Evolutionary conservation across 1,140 invertebrate genomes (phyloP).

Genomic region (Neodiprion fabricii): DNA sequence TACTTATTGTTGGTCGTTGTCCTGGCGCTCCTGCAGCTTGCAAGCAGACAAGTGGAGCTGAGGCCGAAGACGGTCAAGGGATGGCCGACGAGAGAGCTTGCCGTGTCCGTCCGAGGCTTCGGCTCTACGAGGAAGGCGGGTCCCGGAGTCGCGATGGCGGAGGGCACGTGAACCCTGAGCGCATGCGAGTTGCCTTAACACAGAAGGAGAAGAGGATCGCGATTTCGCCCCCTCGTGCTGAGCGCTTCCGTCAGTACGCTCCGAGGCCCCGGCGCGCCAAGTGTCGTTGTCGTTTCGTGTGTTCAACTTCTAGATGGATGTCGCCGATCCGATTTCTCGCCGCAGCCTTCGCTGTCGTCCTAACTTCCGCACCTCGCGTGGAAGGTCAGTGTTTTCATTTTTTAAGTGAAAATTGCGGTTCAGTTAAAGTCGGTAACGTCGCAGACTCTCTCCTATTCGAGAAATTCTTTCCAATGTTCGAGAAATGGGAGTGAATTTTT

Average conservation of each 20-base stretch:
- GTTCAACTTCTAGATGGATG: slow-evolving; percentile 55
- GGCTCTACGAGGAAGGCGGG: slow-evolving; percentile 43
- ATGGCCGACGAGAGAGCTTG: too few relatives aligned
- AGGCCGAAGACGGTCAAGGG: too few relatives aligned
- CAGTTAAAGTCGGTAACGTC: background rate
- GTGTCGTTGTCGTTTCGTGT: slow-evolving; percentile 48
- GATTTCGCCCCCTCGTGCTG: background rate
- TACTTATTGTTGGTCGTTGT: background rate
- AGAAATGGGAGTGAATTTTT: too few relatives aligned
- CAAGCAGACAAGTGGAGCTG: too few relatives aligned
- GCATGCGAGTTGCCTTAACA: slow-evolving; percentile 50
- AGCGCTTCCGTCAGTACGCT: slow-evolving; percentile 42
- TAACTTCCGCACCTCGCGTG: slow-evolving; percentile 32
- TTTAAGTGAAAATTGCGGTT: background rate
- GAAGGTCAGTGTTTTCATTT: slow-evolving; percentile 46
- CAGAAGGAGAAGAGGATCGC: slow-evolving; percentile 38
- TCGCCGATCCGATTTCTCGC: slow-evolving; percentile 51
- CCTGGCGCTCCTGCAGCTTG: too few relatives aligned
- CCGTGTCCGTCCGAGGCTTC: too few relatives aligned
- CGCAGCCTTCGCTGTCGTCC: slow-evolving; percentile 35
- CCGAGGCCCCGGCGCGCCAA: slow-evolving; percentile 54
- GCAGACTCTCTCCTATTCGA: too few relatives aligned
- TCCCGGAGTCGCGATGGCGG: slow-evolving; percentile 46
- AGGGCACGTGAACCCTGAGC: slow-evolving; percentile 46
- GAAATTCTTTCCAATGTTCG: too few relatives aligned